These are phyloP conservation scores for Tenebrio molitor DNA, from an alignment of 1,140 invertebrate genomes.

Conservation along the genomic window DNA sequence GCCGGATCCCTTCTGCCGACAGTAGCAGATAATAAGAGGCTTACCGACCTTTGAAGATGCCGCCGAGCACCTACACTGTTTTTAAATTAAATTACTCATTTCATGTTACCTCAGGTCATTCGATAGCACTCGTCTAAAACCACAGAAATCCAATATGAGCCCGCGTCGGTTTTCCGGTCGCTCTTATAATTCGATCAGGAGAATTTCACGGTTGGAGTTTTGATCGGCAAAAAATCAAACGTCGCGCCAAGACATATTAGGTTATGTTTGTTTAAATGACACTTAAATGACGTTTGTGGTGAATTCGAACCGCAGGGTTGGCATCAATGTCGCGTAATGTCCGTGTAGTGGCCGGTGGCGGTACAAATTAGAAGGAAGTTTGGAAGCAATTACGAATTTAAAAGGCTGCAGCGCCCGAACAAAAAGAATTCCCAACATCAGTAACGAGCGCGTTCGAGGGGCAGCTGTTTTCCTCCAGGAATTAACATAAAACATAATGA, in stretches of 20 bases:
- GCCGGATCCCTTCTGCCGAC: slow-evolving; percentile 57
- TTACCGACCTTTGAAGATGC: slow-evolving; percentile 60
- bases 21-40: slow-evolving; percentile 64
- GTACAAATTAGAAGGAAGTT: too few relatives aligned
- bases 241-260: too few relatives aligned
- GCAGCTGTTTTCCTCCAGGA: slow-evolving; percentile 18
- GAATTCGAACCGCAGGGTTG: too few relatives aligned
- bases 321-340: too few relatives aligned
- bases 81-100: slow-evolving; percentile 64
- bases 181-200: slow-evolving; percentile 21
- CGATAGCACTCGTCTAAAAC: slow-evolving; percentile 51
- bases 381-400: background rate
- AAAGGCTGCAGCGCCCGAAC: background rate
- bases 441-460: background rate
- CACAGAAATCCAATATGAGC: slow-evolving; percentile 28
- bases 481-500: slow-evolving; percentile 46
- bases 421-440: too few relatives aligned
- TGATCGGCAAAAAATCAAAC: too few relatives aligned
- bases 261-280: too few relatives aligned
- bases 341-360: too few relatives aligned
- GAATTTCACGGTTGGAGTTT: slow-evolving; percentile 18
- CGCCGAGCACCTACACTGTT: slow-evolving; percentile 62
- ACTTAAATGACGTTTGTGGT: too few relatives aligned
- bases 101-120: slow-evolving; percentile 57
- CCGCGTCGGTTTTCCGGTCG: slow-evolving; percentile 6